These are phyloP conservation scores for Hippocampus zosterae DNA, from an alignment of 2,113 vertebrate species.

Conservation along the genomic window DNA sequence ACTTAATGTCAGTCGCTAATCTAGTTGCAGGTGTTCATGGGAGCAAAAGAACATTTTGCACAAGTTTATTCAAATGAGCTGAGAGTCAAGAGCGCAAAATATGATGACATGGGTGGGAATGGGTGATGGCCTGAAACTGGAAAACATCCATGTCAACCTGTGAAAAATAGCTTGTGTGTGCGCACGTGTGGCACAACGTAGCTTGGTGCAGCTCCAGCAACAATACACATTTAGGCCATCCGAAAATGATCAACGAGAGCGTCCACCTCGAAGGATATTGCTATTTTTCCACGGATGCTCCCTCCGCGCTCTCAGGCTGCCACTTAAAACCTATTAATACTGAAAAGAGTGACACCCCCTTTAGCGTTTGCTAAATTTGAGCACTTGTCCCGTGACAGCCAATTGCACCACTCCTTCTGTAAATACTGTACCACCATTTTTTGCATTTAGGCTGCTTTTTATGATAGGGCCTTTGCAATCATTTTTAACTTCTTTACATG, in stretches of 20 bases:
- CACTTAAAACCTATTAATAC: slow-evolving; percentile 56
- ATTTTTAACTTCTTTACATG: too few species aligned
- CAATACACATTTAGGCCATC: slow-evolving; percentile 42
- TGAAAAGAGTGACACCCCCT: slow-evolving; percentile 38
- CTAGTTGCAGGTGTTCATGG: slow-evolving; percentile 73
- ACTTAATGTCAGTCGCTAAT: slow-evolving; percentile 75
- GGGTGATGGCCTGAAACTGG: not conserved
- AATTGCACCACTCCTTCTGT: slow-evolving; percentile 15
- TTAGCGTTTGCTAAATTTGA: slow-evolving; percentile 55
- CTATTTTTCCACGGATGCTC: slow-evolving; percentile 44
- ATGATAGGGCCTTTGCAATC: slow-evolving; percentile 40
- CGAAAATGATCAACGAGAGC: slow-evolving; percentile 53
- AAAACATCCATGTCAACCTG: not conserved
- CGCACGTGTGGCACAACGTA: not conserved
- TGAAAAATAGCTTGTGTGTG: not conserved
- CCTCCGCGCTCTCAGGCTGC: slow-evolving; percentile 21
- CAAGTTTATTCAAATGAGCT: slow-evolving; percentile 76
- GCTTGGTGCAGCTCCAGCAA: slow-evolving; percentile 32
- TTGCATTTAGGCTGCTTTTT: slow-evolving; percentile 49
- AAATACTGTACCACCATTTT: slow-evolving; percentile 40
- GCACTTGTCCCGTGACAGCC: slow-evolving; percentile 45
- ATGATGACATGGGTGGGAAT: slow-evolving; percentile 72
- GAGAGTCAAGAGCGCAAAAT: slow-evolving; percentile 61
- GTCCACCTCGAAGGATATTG: slow-evolving; percentile 53
- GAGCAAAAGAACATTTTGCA: slow-evolving; percentile 71